Conservation (phyloP, 30 jellyfish, hydroid and myxozoan species). For the Hydractinia echinata region DNA sequence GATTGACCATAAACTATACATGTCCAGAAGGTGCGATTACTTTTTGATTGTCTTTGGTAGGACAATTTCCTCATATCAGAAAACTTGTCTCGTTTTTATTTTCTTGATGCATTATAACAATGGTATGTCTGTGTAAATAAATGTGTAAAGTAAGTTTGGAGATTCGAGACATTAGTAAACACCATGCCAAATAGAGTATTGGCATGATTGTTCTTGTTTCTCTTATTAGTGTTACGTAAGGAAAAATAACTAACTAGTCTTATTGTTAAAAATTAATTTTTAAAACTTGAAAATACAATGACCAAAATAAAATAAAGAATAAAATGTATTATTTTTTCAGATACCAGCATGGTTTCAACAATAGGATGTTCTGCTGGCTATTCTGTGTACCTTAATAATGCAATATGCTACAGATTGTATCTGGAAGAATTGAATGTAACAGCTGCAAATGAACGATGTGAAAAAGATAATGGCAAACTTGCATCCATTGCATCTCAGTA, state of each 20-base stretch:
- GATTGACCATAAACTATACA: conserved; percentile 47
- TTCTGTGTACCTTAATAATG: conserved; percentile 34
- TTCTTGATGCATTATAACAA: no score
- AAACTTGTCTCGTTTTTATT: no score
- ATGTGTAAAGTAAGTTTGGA: no score
- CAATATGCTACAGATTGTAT: conserved; percentile 59
- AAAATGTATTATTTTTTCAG: conserved; percentile 10
- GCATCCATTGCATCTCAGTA: conserved; percentile 77
- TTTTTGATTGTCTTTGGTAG: background rate
- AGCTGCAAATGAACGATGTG: conserved; percentile 61
- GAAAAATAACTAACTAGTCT: no score
- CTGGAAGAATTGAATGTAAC: conserved; percentile 45
- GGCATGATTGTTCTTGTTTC: no score
- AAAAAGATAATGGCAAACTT: conserved; percentile 51
- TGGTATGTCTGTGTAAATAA: no score
- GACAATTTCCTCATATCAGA: no score
- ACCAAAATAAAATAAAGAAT: background rate
- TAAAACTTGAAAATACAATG: background rate
- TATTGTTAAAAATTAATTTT: background rate
- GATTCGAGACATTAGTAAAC: no score
- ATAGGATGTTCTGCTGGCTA: conserved; percentile 68
- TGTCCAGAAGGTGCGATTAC: conserved; percentile 52
- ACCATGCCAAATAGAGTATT: no score
- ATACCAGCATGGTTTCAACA: background rate
- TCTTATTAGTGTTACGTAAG: no score